These are phyloP conservation scores for Strix uralensis DNA, from an alignment of 2,113 vertebrate species.

Conservation along the genomic window DNA sequence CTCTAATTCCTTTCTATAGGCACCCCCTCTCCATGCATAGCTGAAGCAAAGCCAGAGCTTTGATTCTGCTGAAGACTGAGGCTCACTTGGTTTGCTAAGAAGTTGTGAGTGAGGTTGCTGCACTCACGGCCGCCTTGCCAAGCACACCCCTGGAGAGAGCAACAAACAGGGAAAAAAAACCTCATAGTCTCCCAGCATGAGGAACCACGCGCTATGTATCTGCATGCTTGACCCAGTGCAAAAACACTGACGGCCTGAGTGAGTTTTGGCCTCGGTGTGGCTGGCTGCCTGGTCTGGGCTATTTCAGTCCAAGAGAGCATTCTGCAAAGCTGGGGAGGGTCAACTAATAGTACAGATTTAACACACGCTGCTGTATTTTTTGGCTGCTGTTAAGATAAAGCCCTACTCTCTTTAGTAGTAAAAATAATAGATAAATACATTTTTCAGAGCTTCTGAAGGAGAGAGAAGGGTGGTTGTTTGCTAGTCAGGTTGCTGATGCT, in stretches of 20 bases:
- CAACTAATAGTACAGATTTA: not conserved
- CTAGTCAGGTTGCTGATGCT: not conserved
- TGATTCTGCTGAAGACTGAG: not conserved
- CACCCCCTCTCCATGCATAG: not conserved
- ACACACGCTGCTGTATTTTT: fast-evolving
- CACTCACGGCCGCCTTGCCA: fast-evolving
- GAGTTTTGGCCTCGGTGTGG: not conserved
- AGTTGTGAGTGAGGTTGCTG: not conserved
- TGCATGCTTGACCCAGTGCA: not conserved
- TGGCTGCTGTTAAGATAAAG: not conserved
- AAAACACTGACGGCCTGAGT: not conserved
- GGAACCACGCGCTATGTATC: not conserved
- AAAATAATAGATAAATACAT: not conserved
- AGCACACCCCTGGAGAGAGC: not conserved
- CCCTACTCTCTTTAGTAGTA: not conserved
- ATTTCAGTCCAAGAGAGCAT: not conserved
- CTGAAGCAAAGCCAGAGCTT: constrained; percentile 19
- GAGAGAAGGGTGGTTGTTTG: fast-evolving
- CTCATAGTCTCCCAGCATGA: not conserved
- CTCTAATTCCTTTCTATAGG: constrained; percentile 28
- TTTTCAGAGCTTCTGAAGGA: not conserved
- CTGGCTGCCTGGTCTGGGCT: not conserved
- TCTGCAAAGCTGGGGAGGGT: not conserved
- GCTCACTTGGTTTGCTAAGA: not conserved
- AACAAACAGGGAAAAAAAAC: not conserved